Evolutionary conservation across 2,797 vertebrate species (phyloP).

Genomic region (Carapus acus): DNA sequence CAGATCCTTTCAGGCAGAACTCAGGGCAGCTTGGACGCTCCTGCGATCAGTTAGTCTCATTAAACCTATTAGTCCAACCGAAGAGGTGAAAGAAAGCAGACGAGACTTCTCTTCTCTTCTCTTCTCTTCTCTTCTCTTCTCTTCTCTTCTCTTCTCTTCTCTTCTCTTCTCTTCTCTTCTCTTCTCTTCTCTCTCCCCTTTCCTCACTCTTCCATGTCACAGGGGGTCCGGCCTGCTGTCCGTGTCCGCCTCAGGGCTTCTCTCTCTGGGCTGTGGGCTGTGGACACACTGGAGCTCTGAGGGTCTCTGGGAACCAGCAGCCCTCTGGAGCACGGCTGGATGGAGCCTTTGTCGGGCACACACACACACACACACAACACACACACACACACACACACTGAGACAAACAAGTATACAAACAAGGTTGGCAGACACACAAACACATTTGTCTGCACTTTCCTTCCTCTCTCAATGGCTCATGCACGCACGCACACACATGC

Average conservation of each 20-base stretch:
- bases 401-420: slow-evolving; percentile 39
- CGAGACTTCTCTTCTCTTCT: background rate
- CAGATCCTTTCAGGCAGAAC: no score
- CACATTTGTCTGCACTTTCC: slow-evolving; percentile 48
- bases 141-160: slow-evolving; percentile 2
- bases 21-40: no score
- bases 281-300: slow-evolving; percentile 49
- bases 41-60: no score
- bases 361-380: slow-evolving; percentile 10
- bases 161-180: background rate
- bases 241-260: slow-evolving; percentile 23
- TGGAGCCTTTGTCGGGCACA: slow-evolving; percentile 59
- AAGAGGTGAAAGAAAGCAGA: no score
- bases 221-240: background rate
- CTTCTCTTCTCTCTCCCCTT: background rate
- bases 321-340: slow-evolving; percentile 63
- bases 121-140: background rate
- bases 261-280: slow-evolving; percentile 41
- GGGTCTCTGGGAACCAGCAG: slow-evolving; percentile 63
- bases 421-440: slow-evolving; percentile 45
- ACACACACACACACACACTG: slow-evolving; percentile 16
- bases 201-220: no score
- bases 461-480: slow-evolving; percentile 10
- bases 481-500: background rate
- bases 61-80: no score